phyloP scores from a whole-genome alignment of 2,113 vertebrate genomes.

The Diglossa brunneiventris region DNA sequence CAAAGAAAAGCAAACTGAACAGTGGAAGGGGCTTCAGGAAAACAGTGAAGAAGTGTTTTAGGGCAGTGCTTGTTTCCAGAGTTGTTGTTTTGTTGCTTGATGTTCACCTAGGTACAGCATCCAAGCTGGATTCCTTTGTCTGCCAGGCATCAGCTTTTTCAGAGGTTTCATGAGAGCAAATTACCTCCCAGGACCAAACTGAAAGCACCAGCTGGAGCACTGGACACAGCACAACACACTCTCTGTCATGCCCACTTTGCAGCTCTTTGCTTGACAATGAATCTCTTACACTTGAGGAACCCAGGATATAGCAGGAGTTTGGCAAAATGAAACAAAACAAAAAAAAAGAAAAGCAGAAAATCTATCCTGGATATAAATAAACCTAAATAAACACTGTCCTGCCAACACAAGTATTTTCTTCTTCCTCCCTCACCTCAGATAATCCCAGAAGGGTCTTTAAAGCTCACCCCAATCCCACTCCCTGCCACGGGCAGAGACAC shows the following conservation, averaged over 20 bases:
- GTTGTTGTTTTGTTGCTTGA: neutral
- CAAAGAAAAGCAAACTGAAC: neutral
- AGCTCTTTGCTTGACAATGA: neutral
- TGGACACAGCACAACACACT: too few species aligned
- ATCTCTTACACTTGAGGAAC: neutral
- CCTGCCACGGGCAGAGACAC: neutral
- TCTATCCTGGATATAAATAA: neutral
- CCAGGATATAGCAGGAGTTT: accelerated
- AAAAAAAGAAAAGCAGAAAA: neutral
- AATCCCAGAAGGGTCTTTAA: neutral
- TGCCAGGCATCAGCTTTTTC: neutral
- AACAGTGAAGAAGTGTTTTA: neutral
- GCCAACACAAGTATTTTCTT: neutral
- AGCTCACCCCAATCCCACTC: accelerated
- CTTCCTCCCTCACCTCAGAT: neutral
- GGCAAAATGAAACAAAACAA: neutral
- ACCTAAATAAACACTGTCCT: neutral
- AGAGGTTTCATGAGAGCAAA: neutral
- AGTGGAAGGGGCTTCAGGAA: neutral
- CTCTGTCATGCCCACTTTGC: neutral
- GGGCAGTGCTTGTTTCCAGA: neutral
- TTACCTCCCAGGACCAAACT: neutral
- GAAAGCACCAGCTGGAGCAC: neutral
- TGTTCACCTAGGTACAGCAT: accelerated
- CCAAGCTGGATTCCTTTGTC: neutral